Percentiles rank a stretch among this genome's conserved stretches.
These are phyloP conservation scores for Pristionchus mayeri DNA, from an alignment of 2,888 invertebrate genomes.

Conservation along the genomic window DNA sequence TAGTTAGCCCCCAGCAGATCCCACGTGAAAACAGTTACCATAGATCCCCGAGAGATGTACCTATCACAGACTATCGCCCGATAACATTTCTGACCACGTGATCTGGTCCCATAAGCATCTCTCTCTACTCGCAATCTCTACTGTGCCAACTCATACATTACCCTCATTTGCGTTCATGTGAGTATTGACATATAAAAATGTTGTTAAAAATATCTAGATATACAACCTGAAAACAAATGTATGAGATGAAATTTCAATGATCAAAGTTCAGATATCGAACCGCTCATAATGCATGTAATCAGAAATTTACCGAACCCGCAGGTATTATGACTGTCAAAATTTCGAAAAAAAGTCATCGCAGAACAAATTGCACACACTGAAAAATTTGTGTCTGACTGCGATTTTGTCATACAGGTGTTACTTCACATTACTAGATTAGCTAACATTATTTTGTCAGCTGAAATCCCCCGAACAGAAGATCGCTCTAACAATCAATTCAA, in stretches of 20 bases:
- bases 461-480: neutral
- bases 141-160: neutral
- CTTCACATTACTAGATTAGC: neutral
- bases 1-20: too few species aligned
- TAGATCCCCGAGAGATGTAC: too few species aligned
- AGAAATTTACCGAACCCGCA: neutral
- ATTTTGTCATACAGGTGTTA: neutral
- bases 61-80: neutral
- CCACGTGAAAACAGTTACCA: too few species aligned
- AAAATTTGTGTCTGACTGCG: neutral
- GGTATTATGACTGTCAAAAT: neutral
- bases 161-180: neutral
- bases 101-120: neutral
- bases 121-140: neutral
- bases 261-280: neutral
- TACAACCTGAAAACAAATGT: too few species aligned
- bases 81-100: neutral
- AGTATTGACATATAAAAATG: too few species aligned
- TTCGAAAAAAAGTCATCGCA: neutral
- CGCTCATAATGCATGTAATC: neutral
- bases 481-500: neutral
- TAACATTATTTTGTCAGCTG: neutral
- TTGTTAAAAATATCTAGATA: too few species aligned
- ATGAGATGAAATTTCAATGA: neutral
- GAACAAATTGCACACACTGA: neutral